Conservation (phyloP, 2,797 vertebrate species). For the Cyprinodon diabolis region DNA sequence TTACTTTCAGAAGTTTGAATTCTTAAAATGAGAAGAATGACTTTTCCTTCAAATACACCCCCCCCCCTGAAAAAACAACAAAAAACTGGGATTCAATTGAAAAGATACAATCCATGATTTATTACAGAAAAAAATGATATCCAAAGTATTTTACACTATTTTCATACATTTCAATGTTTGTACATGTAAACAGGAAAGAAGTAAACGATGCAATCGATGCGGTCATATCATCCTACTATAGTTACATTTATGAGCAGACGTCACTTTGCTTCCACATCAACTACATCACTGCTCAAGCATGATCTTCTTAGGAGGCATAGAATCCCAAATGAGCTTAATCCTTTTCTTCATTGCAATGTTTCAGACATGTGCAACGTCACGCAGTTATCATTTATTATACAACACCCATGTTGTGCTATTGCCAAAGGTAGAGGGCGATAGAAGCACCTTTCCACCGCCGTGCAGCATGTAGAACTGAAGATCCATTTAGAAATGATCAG, state of each 20-base stretch:
- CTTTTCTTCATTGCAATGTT: conserved; percentile 46
- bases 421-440: conserved; percentile 51
- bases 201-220: conserved; percentile 81
- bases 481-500: conserved; percentile 30
- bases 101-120: conserved; percentile 83
- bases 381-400: conserved; percentile 65
- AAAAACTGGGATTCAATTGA: conserved; percentile 53
- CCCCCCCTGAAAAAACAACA: conserved; percentile 40
- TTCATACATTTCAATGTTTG: conserved; percentile 77
- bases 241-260: conserved; percentile 65
- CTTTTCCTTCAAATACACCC: too few relatives aligned
- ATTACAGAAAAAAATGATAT: conserved; percentile 88
- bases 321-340: conserved; percentile 45
- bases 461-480: conserved; percentile 51
- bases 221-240: conserved; percentile 59
- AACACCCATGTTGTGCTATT: conserved; percentile 67
- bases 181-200: conserved; percentile 87
- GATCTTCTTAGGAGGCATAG: conserved; percentile 55
- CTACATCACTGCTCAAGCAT: conserved; percentile 52
- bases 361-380: conserved; percentile 70
- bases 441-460: conserved; percentile 46
- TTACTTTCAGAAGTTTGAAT: too few relatives aligned
- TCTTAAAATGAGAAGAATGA: too few relatives aligned
- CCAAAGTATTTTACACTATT: conserved; percentile 81
- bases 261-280: conserved; percentile 58